phyloP scores from a whole-genome alignment of 1,140 invertebrate genomes.

The Ceratoteleas bidentatus region DNA sequence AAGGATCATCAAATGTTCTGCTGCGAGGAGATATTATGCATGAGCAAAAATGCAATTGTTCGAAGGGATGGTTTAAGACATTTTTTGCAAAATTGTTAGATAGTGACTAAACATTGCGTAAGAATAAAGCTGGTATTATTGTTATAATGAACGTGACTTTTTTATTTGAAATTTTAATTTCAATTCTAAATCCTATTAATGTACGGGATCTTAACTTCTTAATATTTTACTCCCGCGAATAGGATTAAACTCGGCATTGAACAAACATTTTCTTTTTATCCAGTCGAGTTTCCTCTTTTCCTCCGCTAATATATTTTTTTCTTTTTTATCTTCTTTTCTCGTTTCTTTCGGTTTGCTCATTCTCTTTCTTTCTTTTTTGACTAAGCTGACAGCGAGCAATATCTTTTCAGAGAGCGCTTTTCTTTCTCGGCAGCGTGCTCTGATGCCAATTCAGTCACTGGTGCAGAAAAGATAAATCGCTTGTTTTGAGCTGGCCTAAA shows the following conservation, averaged over 20 bases:
- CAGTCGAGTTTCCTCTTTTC: constrained; percentile 45
- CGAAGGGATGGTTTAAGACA: no score
- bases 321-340: constrained; percentile 35
- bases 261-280: constrained; percentile 42
- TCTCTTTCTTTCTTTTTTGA: constrained; percentile 58
- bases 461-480: constrained; percentile 78
- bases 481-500: constrained; percentile 75
- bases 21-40: no score
- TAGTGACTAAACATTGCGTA: background rate
- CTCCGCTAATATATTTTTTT: constrained; percentile 34
- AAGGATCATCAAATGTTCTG: no score
- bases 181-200: constrained; percentile 12
- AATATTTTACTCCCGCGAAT: constrained; percentile 26
- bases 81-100: no score
- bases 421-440: constrained; percentile 67
- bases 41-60: no score
- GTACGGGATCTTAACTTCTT: constrained; percentile 6
- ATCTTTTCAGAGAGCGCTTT: constrained; percentile 70
- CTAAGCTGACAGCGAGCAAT: constrained; percentile 64
- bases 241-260: constrained; percentile 26
- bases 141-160: background rate
- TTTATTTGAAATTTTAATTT: background rate
- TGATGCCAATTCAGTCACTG: constrained; percentile 71
- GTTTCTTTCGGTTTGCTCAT: constrained; percentile 38
- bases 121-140: background rate